Evolutionary conservation across 2,888 invertebrate genomes (phyloP).

Genomic region (Agrenia bidenticulata): DNA sequence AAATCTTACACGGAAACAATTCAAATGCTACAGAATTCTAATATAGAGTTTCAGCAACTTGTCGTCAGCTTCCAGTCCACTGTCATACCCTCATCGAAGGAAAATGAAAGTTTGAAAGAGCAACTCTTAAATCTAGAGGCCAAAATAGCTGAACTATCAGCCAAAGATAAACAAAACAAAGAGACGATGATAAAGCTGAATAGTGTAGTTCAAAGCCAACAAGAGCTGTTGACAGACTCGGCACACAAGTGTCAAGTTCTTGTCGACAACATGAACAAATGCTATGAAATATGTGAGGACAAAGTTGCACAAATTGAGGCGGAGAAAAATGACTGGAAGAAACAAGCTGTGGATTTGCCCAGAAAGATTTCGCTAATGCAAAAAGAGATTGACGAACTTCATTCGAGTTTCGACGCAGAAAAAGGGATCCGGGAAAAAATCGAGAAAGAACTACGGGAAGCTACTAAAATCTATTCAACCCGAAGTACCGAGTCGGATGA

Average conservation of each 20-base stretch:
- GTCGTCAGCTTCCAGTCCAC: not conserved
- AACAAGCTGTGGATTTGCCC: too few relatives aligned
- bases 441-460: too few relatives aligned
- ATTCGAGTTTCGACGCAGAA: too few relatives aligned
- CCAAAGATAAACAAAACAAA: not conserved
- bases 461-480: too few relatives aligned
- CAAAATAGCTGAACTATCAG: not conserved
- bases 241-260: too few relatives aligned
- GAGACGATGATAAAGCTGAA: not conserved
- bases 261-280: too few relatives aligned
- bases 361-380: too few relatives aligned
- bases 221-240: too few relatives aligned
- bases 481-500: too few relatives aligned
- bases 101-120: conserved; percentile 17
- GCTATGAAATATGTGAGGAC: conserved; percentile 12
- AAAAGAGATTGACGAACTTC: too few relatives aligned
- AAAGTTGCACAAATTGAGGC: conserved; percentile 23
- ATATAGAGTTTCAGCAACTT: not conserved
- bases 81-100: conserved; percentile 13
- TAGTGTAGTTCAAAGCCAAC: not conserved
- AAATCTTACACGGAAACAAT: not conserved
- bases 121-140: not conserved
- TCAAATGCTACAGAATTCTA: not conserved
- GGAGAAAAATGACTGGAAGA: not conserved
- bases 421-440: too few relatives aligned